Base-by-base conservation (phyloP, 2,888 invertebrate species). In the Prionchulus punctatus region DNA sequence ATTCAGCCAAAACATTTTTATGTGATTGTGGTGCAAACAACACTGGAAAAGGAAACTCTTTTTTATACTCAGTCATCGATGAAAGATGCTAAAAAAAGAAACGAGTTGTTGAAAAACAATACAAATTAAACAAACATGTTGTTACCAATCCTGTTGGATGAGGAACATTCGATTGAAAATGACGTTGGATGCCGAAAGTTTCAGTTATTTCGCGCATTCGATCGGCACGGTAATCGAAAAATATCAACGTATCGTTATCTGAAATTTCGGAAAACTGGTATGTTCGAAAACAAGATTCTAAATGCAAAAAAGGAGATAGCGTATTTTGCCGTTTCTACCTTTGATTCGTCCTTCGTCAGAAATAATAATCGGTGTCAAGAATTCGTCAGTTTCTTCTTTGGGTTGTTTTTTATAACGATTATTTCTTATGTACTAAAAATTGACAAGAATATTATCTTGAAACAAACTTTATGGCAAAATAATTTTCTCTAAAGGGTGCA, bases 21-120 rank as follows among this genome's bases (percentile, higher is more conserved):
- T 72, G 72, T 25, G 66, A 66, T 42, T 63, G 62, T 1, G 74
- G 73, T n/a, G 74, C 73, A 63, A 73, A 74, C 23, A 74, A 66
- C 12, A 66, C 59, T 18, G 65, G 66, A 62, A 74, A 74, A 21
- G 70, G 69, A 65, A 71, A 74, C 58, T 73, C 71, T 28, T 68
- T 68, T 57, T 74, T 75, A 64, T 75, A 74, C 59, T 75, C 70
- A 7, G 74, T 74, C 74, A 74, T 73, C 26, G 71, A 69, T 59
- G 58, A 63, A 2, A 71, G 49, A 26, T 60, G 27, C 61, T 61
- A 47, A 4, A 59, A 47, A 2, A 18, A 31, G n/a, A 45, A 43
- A 4, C n/a, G 3, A 23, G 42, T 54, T 21, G 21, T 55, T 18
- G 18, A 27, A 31, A 28, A 15, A 15, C 7, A 23, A n/a, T 25